Evolutionary conservation across 2,113 vertebrate species (phyloP), one percentile per base, ranked within the genome.

Genomic region (Cranoglanis bouderius): DNA sequence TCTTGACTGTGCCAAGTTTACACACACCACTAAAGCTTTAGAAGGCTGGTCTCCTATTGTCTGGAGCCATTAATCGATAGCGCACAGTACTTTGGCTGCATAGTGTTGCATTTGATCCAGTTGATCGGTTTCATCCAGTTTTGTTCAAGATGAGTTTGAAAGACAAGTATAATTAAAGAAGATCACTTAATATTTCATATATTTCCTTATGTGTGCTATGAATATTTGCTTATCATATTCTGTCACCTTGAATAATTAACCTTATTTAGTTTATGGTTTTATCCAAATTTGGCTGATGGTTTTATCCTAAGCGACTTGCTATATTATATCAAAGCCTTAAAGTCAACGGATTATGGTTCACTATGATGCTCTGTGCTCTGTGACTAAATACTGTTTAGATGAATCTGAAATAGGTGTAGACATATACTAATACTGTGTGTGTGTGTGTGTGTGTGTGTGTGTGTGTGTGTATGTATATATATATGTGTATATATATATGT

Each of bases 1-100:
- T 86, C 86, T 88, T 88, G 59, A 61, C 29, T 88, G 43, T 90
- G 80, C 53, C 53, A 80, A 74, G 53, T 89, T 86, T 86, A 4
- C 32, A 77, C 29, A 78, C 85, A 49, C 38, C 29, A 26, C 6
- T 29, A 19, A 38, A 6, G 13, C 24, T 86, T 10, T 61, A n/a
- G 70, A 32, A 49, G 24, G 29, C 29, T 80, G 74, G 18, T 65
- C 12, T 80, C 49, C 49, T 55, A 32, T 40, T 40, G 46, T 65
- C 8, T 51, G n/a, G 55, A 87, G 38, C 32, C 16, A 12, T 46
- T 46, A 78, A 75, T 46, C 38, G 24, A 29, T 19, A 57, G 61
- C 24, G 12, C 5, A 9, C 51, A 29, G 40, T 0, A n/a, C 6
- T 87, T 80, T 51, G 29, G 59, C 53, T 86, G 35, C 14, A n/a